Evolutionary conservation across 2,797 vertebrate genomes (phyloP), one percentile per base, ranked within the genome.

Genomic region (Falco rusticolus): DNA sequence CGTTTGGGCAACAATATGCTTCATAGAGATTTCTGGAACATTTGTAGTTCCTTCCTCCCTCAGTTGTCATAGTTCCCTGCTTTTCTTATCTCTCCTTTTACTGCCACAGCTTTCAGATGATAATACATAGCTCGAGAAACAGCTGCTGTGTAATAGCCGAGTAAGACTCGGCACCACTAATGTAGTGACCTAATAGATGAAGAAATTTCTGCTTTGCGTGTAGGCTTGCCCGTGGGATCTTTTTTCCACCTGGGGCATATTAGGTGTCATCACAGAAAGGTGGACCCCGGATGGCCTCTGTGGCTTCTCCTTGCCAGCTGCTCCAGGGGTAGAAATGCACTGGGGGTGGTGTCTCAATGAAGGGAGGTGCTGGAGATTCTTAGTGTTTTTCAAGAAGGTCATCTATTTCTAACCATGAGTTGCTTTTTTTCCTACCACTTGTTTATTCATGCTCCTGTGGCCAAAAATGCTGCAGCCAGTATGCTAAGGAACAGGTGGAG

Each of bases 41-140:
- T 48, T 86, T 68, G 56, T 68, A 89, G 71, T 87, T 69, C 65
- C 75, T 87, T 85, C 64, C 63, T 80, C 72, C 61, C 77, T 85
- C 83, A 91, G 94, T 92, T 96, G 94, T 96, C 94, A 92, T 95
- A 95, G 96, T 70, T 96, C 78, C 94, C 93, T 68, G 94, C 93
- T 96, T 94, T 94, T 94, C 94, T 94, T 96, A 84, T 94, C 94
- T 95, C 47, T 78, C 59, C 34, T 94, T 78, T 83, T 57, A 64
- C 64, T 92, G 86, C 64, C 1, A 9, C 85, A 89, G 96, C 92
- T 89, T 95, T 95, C 88, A 89, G 74, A 90, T 94, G 93, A 61
- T 95, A 93, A 90, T 89, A 60, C 50, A 24, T 9, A 5, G 33
- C 89, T 92, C 3, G 0, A 47, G 86, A 68, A 93, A 28, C 94